These are phyloP conservation scores for Oxygymnocypris stewartii DNA, from an alignment of 2,113 vertebrate genomes.

Conservation along the genomic window DNA sequence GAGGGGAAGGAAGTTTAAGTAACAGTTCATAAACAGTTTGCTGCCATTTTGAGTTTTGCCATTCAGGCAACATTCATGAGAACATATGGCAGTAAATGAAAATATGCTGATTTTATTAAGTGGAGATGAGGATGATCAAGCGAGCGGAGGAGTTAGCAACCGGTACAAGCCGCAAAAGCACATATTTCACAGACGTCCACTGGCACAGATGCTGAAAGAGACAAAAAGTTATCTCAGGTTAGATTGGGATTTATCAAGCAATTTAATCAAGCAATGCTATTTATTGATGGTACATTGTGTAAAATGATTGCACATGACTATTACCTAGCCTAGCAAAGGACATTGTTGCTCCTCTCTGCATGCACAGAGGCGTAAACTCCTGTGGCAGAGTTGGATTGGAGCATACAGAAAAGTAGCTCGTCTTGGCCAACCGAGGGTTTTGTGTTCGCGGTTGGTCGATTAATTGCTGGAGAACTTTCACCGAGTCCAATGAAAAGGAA, in stretches of 20 bases:
- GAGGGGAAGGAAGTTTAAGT: constrained; percentile 48
- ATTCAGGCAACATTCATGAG: not conserved
- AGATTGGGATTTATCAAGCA: not conserved
- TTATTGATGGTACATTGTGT: not conserved
- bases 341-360: constrained; percentile 60
- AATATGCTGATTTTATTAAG: not conserved
- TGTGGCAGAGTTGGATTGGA: constrained; percentile 69
- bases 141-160: constrained; percentile 70
- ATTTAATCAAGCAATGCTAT: not conserved
- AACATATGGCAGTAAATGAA: not conserved
- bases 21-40: constrained; percentile 66
- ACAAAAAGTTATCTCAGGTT: not conserved
- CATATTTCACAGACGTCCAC: constrained; percentile 82
- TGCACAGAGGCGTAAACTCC: constrained; percentile 76
- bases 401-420: constrained; percentile 59
- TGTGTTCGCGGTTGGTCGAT: not conserved
- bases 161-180: constrained; percentile 82
- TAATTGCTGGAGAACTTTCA: constrained; percentile 76
- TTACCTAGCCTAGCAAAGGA: constrained; percentile 75
- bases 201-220: constrained; percentile 62
- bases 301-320: constrained; percentile 20
- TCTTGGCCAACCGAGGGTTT: constrained; percentile 41
- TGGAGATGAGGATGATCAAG: not conserved
- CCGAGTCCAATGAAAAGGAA: constrained; percentile 77
- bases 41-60: constrained; percentile 18